Conservation (phyloP, 2,113 vertebrate species). For the Clarias magur region DNA sequence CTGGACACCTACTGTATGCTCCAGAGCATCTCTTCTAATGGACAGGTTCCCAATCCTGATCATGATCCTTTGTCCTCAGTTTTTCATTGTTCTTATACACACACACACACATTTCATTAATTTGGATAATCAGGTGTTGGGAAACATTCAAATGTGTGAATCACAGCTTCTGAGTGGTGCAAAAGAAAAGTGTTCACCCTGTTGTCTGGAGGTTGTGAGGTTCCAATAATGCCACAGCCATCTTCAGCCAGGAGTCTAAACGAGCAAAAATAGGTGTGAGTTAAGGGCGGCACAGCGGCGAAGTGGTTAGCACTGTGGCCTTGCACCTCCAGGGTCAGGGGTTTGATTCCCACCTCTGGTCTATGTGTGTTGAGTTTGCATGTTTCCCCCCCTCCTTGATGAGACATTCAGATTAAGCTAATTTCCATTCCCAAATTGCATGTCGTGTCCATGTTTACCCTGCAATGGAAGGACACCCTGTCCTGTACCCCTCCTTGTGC, state of each 20-base stretch:
- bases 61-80: no score
- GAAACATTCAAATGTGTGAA: neutral
- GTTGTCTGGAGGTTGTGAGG: neutral
- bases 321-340: no score
- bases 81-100: neutral
- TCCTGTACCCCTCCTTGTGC: no score
- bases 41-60: neutral
- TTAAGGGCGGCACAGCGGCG: no score
- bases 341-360: no score
- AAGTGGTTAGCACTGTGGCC: no score
- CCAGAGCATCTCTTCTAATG: neutral
- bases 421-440: no score
- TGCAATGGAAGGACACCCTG: no score
- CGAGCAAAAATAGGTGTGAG: neutral
- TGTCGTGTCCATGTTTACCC: no score
- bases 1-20: neutral
- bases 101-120: neutral
- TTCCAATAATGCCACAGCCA: neutral
- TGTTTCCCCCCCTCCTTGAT: no score
- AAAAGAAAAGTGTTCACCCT: neutral
- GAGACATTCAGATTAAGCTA: no score
- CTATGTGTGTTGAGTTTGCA: no score
- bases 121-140: neutral
- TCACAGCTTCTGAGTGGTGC: neutral
- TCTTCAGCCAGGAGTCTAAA: neutral